These are phyloP conservation scores for Cirrhinus mrigala DNA, from an alignment of 2,797 vertebrate genomes.

Conservation along the genomic window DNA sequence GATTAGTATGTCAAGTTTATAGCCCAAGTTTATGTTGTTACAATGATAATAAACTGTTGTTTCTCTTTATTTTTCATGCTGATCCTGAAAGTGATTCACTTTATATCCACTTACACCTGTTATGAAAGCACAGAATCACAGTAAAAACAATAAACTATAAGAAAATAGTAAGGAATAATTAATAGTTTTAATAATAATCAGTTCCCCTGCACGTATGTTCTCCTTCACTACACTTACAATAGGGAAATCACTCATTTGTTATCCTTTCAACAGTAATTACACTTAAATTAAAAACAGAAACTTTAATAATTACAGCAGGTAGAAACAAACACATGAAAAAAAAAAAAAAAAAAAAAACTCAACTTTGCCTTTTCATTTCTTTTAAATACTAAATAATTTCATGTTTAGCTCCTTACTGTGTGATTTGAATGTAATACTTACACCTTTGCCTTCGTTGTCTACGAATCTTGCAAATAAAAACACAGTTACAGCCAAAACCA, in stretches of 20 bases:
- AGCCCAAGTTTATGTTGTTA: background rate
- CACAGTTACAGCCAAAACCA: slow-evolving; percentile 4
- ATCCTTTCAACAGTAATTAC: background rate
- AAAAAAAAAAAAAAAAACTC: too few species aligned
- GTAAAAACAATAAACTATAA: background rate
- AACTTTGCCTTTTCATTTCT: too few species aligned
- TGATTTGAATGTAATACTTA: background rate
- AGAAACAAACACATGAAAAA: too few species aligned
- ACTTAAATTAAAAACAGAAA: background rate
- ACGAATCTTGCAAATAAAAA: background rate
- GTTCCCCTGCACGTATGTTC: background rate
- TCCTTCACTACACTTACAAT: background rate
- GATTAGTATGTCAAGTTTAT: background rate
- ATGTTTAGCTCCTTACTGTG: background rate
- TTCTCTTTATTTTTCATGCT: background rate
- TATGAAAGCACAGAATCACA: background rate
- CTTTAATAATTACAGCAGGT: too few species aligned
- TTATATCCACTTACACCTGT: background rate
- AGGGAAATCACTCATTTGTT: background rate
- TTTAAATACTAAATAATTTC: too few species aligned
- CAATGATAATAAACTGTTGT: background rate
- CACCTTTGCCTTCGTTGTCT: background rate
- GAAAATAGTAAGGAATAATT: background rate
- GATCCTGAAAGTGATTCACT: background rate
- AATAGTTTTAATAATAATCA: background rate